These are phyloP conservation scores for Drosophila maculinotata DNA, from an alignment of 2,888 invertebrate species.

Conservation along the genomic window DNA sequence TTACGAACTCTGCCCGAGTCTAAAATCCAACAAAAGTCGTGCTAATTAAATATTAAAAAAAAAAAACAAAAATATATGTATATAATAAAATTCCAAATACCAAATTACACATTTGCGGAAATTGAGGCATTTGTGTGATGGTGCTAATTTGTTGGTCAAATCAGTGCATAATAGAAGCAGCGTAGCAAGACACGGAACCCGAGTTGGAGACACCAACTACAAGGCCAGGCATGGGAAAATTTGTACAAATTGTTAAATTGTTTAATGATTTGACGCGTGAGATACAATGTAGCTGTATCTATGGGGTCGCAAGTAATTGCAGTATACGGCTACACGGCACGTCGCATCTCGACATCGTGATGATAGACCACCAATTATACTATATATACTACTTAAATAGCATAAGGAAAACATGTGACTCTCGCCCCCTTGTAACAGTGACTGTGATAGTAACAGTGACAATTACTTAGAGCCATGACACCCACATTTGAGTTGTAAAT, in stretches of 20 bases:
- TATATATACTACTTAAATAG: no score
- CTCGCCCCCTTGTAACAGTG: no score
- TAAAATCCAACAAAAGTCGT: slow-evolving; percentile 22
- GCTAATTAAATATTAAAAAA: slow-evolving; percentile 53
- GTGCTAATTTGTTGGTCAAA: slow-evolving; percentile 65
- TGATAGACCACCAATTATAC: not conserved
- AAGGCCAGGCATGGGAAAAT: slow-evolving; percentile 41
- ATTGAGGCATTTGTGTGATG: slow-evolving; percentile 62
- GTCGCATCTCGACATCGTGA: slow-evolving; percentile 3
- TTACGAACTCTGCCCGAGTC: not conserved
- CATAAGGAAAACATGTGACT: slow-evolving; percentile 15
- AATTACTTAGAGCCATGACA: slow-evolving; percentile 5
- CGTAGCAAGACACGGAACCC: not conserved
- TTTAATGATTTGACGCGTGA: slow-evolving; percentile 24
- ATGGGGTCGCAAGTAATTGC: slow-evolving; percentile 17
- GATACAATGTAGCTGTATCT: slow-evolving; percentile 1
- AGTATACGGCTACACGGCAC: slow-evolving; percentile 4
- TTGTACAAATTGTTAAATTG: slow-evolving; percentile 15
- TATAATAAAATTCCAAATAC: slow-evolving; percentile 22
- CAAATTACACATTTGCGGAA: slow-evolving; percentile 66
- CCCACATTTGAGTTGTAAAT: not conserved
- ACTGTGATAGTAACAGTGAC: no score
- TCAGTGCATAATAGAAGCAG: slow-evolving; percentile 29
- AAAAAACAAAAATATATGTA: slow-evolving; percentile 8
- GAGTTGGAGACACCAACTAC: slow-evolving; percentile 11